Conservation (phyloP, 2,888 invertebrate genomes). For the Phyllotreta cruciferae region DNA sequence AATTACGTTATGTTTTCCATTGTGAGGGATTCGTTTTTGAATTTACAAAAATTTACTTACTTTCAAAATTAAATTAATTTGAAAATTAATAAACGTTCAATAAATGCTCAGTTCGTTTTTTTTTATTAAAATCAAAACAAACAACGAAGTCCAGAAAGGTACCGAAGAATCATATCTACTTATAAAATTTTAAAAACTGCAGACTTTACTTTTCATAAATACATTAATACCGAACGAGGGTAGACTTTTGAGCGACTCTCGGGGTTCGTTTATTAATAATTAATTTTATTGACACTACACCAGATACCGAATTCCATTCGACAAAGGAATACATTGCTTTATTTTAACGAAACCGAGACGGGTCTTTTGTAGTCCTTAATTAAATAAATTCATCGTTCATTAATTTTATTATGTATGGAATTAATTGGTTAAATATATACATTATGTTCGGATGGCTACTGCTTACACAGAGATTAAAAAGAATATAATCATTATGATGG, state of each 20-base stretch:
- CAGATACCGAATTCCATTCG: conserved; percentile 11
- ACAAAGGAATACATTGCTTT: conserved; percentile 8
- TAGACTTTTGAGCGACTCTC: conserved; percentile 10
- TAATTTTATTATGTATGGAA: neutral
- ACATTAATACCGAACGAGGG: conserved; percentile 31
- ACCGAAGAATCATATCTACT: conserved; percentile 11
- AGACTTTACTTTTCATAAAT: conserved; percentile 37
- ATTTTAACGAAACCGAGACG: too few species aligned
- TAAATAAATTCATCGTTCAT: too few species aligned
- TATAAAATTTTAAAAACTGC: conserved; percentile 20
- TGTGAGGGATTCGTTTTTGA: conserved; percentile 9
- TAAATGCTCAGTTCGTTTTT: neutral
- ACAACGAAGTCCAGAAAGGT: too few species aligned
- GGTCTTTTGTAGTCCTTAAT: too few species aligned
- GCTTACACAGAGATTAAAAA: neutral
- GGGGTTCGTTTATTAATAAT: conserved; percentile 24
- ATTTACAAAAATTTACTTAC: too few species aligned
- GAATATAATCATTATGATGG: too few species aligned
- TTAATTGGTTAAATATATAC: neutral
- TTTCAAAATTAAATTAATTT: too few species aligned
- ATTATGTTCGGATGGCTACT: neutral
- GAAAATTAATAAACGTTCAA: neutral
- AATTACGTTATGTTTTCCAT: conserved; percentile 8
- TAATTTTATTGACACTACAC: conserved; percentile 25
- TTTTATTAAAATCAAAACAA: too few species aligned